A percentile compares a stretch with the other conserved stretches of the same genome.
phyloP scores from a whole-genome alignment of 2,888 invertebrate genomes.

The Galerucella nymphaeae region DNA sequence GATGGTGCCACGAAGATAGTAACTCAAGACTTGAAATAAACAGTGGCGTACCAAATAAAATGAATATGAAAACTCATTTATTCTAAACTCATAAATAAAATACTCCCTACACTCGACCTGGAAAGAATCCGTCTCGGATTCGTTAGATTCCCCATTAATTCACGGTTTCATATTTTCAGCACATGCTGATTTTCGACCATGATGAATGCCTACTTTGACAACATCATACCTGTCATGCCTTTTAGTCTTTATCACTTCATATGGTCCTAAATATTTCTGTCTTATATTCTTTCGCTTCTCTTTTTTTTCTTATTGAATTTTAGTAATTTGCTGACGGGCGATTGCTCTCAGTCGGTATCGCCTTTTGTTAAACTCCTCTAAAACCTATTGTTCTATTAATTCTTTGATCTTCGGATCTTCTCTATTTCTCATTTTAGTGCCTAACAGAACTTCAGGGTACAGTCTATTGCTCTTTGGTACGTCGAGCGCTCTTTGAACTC shows the following conservation, averaged over 20 bases:
- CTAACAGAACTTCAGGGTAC: conserved; percentile 49
- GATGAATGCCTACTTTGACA: conserved; percentile 50
- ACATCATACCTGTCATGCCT: conserved; percentile 56
- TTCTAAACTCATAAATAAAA: neutral
- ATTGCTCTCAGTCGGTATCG: conserved; percentile 35
- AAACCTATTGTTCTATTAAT: conserved; percentile 32
- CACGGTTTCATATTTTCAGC: conserved; percentile 49
- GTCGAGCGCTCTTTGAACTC: conserved; percentile 51
- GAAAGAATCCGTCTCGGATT: conserved; percentile 31
- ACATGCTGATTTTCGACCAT: conserved; percentile 53
- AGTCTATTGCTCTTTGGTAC: conserved; percentile 50
- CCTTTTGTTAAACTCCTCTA: conserved; percentile 31
- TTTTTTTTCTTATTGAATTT: conserved; percentile 50
- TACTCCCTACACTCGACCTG: conserved; percentile 38
- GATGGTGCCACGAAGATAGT: too few species aligned
- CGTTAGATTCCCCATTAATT: conserved; percentile 35
- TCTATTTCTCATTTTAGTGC: conserved; percentile 39
- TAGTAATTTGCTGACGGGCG: conserved; percentile 35
- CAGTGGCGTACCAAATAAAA: too few species aligned
- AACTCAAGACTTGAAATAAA: too few species aligned
- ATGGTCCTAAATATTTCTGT: conserved; percentile 57
- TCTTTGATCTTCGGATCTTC: conserved; percentile 36
- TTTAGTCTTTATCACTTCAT: conserved; percentile 37
- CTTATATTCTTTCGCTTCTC: conserved; percentile 44
- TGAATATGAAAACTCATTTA: too few species aligned